Evolutionary conservation across 2,797 vertebrate genomes (phyloP), one percentile per base, ranked within the genome.

Genomic region (Danio kyathit): DNA sequence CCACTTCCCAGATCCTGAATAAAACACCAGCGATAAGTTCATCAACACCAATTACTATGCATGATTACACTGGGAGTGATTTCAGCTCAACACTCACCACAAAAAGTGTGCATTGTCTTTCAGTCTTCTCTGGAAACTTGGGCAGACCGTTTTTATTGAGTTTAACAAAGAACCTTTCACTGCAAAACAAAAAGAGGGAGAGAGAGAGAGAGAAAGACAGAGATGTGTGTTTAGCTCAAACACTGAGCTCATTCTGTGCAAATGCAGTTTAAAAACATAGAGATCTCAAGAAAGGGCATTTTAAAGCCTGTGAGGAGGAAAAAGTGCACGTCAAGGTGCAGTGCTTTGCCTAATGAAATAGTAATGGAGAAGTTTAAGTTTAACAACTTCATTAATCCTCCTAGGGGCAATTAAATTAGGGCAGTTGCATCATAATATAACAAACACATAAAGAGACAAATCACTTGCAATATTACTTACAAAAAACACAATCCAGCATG

Each of bases 91-190:
- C 48, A 16, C 97, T 97, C 91, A 98, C 98, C 95, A 98, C 96
- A 91, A 99, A 99, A 21, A 99, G 96, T 49, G 97, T 98, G 92
- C 96, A 97, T 76, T 99, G 97, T 89, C 96, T 95, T 90, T 99
- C 98, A 0, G 96, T 96, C 89, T 97, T 99, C 90, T 99, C 98
- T 14, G 97, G 96, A 79, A 95, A 97, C 93, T 98, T 99, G 81
- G 98, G 98, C 89, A 99, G 91, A 19, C 98, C 98, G 57, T 96
- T 99, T 91, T 97, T 96, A 91, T 99, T 99, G 88, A 99, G 95
- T 86, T 94, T 94, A 89, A 99, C 95, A 94, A 99, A 99, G 94
- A 99, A 99, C 80, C 97, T 93, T 91, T 99, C 98, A 83, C 98
- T 99, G 92, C 12, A 92, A 88, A 63, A 92, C 88, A 89, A 90